Conservation (phyloP, 2,888 invertebrate genomes). For the Parnassius glacialis region DNA sequence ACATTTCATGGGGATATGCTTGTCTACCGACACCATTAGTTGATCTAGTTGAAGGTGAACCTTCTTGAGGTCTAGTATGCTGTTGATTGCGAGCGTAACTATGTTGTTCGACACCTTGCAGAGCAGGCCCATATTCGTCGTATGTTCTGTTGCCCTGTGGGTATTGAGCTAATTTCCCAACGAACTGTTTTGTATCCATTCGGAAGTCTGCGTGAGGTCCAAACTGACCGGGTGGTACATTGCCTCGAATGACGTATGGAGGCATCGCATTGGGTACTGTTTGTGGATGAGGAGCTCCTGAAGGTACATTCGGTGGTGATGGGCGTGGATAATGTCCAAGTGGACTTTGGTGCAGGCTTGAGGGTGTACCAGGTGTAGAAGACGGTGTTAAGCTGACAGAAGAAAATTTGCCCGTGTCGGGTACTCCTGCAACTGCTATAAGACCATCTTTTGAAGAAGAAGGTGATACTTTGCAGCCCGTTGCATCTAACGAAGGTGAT, state of each 20-base stretch:
- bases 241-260: slow-evolving; percentile 80
- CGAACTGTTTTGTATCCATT: slow-evolving; percentile 72
- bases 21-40: slow-evolving; percentile 67
- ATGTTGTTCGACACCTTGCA: slow-evolving; percentile 69
- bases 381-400: slow-evolving; percentile 84
- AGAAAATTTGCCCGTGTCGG: slow-evolving; percentile 81
- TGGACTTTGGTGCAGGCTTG: slow-evolving; percentile 83
- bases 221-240: slow-evolving; percentile 72
- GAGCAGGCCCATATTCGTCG: slow-evolving; percentile 57
- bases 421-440: slow-evolving; percentile 62
- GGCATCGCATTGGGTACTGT: slow-evolving; percentile 82
- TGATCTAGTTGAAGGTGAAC: slow-evolving; percentile 58
- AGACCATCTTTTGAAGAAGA: slow-evolving; percentile 79
- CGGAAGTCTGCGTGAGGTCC: slow-evolving; percentile 77
- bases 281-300: slow-evolving; percentile 81
- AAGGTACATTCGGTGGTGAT: slow-evolving; percentile 85
- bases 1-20: slow-evolving; percentile 73
- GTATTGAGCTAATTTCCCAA: slow-evolving; percentile 66
- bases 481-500: slow-evolving; percentile 76
- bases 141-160: slow-evolving; percentile 69
- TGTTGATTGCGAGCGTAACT: slow-evolving; percentile 69
- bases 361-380: slow-evolving; percentile 83
- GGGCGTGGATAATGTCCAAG: slow-evolving; percentile 85
- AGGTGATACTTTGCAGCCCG: slow-evolving; percentile 74
- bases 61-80: slow-evolving; percentile 58